Conservation (phyloP, 2,113 vertebrate species). For the Thamnaconus septentrionalis region DNA sequence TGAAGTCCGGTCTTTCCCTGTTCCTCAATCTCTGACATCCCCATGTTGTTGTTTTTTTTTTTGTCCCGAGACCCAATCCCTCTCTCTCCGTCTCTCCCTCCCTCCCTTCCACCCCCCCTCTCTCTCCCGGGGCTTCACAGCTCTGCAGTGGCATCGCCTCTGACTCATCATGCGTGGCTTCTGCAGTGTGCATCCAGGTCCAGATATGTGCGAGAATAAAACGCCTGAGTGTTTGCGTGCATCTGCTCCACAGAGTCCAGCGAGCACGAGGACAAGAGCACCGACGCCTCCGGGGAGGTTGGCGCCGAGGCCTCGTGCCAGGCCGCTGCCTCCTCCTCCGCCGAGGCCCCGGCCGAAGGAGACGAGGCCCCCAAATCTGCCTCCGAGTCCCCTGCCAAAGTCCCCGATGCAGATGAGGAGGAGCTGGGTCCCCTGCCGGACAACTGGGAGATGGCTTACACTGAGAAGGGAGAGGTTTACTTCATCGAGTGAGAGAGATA, state of each 20-base stretch:
- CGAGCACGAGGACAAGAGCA: constrained; percentile 96
- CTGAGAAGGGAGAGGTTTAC: constrained; percentile 98
- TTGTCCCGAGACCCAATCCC: constrained; percentile 47
- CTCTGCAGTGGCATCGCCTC: constrained; percentile 54
- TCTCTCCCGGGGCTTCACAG: constrained; percentile 58
- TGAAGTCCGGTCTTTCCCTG: constrained; percentile 49
- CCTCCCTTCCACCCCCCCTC: constrained; percentile 3
- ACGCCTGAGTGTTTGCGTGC: constrained; percentile 58
- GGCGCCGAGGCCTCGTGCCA: constrained; percentile 81
- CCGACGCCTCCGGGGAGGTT: constrained; percentile 87
- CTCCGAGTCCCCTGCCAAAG: constrained; percentile 80
- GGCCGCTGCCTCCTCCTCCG: constrained; percentile 81
- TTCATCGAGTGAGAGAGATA: constrained; percentile 93
- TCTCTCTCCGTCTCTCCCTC: neutral
- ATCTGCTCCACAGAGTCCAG: constrained; percentile 88
- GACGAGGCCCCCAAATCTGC: constrained; percentile 81
- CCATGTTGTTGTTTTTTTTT: constrained; percentile 51
- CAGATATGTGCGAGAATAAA: constrained; percentile 34
- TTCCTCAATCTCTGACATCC: constrained; percentile 58
- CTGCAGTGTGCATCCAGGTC: constrained; percentile 45
- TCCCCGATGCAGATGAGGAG: constrained; percentile 86
- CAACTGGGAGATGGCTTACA: constrained; percentile 99
- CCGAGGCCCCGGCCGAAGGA: constrained; percentile 84
- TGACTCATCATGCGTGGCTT: constrained; percentile 68
- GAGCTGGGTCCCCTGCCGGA: constrained; percentile 91